Percentiles rank a stretch among this genome's conserved stretches.
Conservation (phyloP, 2,888 invertebrate genomes). For the Eilema depressum region DNA sequence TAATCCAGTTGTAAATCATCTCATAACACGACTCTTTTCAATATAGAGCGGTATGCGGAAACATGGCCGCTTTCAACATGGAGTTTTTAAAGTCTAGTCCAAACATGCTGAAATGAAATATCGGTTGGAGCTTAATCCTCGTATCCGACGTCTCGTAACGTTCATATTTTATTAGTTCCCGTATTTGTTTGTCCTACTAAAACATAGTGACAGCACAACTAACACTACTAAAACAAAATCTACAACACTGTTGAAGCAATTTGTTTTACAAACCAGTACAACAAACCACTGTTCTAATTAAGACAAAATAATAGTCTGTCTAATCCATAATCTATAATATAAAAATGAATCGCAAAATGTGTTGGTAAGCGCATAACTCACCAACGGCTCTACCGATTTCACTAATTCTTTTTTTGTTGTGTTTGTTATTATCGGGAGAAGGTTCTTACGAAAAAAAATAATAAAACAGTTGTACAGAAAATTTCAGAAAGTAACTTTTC, state of each 20-base stretch:
- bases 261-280: conserved; percentile 1
- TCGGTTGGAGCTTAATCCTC: conserved; percentile 60
- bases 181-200: conserved; percentile 58
- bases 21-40: conserved; percentile 55
- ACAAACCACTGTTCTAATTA: no score
- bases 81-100: conserved; percentile 64
- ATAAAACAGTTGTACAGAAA: no score
- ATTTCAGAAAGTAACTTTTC: no score
- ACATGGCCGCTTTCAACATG: conserved; percentile 55
- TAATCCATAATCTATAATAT: background rate
- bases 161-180: conserved; percentile 71
- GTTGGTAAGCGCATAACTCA: no score
- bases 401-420: no score
- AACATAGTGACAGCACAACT: conserved; percentile 42
- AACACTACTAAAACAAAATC: no score
- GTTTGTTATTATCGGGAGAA: no score
- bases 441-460: no score
- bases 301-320: no score
- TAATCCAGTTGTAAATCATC: conserved; percentile 63
- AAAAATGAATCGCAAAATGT: background rate
- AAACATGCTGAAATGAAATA: conserved; percentile 73
- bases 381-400: no score
- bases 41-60: conserved; percentile 67
- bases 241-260: background rate
- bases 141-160: conserved; percentile 64